These are phyloP conservation scores for Cyprinella venusta DNA, from an alignment of 2,797 vertebrate genomes.

Conservation along the genomic window DNA sequence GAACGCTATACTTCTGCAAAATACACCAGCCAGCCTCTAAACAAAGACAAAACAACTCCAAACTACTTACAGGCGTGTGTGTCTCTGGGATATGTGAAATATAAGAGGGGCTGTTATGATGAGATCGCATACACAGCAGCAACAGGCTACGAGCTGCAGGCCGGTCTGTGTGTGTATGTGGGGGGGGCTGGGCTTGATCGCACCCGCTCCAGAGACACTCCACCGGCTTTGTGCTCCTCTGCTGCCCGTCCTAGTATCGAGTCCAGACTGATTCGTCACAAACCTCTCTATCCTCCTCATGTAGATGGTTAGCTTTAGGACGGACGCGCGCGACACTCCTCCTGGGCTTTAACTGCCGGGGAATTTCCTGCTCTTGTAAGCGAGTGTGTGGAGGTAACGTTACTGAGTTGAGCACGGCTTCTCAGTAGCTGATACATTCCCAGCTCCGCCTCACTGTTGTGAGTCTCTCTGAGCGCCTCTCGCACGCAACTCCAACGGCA, in stretches of 20 bases:
- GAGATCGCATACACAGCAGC: conserved; percentile 42
- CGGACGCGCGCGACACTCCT: neutral
- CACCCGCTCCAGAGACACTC: conserved; percentile 55
- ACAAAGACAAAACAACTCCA: conserved; percentile 18
- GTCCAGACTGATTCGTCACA: conserved; percentile 25
- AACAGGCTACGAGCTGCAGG: conserved; percentile 62
- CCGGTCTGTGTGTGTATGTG: conserved; percentile 60
- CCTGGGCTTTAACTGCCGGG: conserved; percentile 20
- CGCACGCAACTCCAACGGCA: conserved; percentile 34
- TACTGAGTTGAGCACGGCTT: conserved; percentile 22
- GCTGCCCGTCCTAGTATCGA: conserved; percentile 36
- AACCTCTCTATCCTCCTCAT: conserved; percentile 22
- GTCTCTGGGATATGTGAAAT: neutral
- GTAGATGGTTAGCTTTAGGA: neutral
- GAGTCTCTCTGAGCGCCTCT: conserved; percentile 18
- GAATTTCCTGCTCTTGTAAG: conserved; percentile 43
- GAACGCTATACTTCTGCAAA: conserved; percentile 1
- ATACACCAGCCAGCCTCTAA: neutral
- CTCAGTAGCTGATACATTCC: conserved; percentile 32
- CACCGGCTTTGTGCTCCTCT: conserved; percentile 64
- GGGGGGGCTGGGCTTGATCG: conserved; percentile 71
- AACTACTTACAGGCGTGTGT: neutral
- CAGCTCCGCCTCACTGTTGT: conserved; percentile 61
- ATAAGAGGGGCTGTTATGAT: neutral
- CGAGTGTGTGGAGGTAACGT: conserved; percentile 11